phyloP scores from a whole-genome alignment of 2,888 invertebrate genomes.

The Drosophila kambysellisi region DNA sequence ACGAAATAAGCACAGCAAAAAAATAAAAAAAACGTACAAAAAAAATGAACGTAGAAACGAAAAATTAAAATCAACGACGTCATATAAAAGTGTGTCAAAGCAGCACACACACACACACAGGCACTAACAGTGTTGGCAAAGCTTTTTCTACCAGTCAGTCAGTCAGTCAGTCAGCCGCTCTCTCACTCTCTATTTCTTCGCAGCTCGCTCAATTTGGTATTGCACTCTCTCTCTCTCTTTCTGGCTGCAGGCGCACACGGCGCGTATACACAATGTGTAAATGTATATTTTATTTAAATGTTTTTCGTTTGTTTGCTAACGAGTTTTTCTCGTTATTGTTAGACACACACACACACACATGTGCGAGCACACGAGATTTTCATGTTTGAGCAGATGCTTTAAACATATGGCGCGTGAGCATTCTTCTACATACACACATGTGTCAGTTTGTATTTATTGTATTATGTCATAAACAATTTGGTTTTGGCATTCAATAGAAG shows the following conservation, averaged over 20 bases:
- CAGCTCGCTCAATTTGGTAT: conserved; percentile 19
- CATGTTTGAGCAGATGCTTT: conserved; percentile 33
- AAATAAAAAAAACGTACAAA: conserved; percentile 21
- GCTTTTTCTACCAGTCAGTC: conserved; percentile 58
- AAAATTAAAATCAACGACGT: conserved; percentile 81
- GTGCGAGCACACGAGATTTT: conserved; percentile 22
- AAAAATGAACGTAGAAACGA: conserved; percentile 59
- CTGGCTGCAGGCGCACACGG: conserved; percentile 55
- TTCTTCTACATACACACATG: conserved; percentile 8
- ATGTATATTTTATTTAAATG: conserved; percentile 64
- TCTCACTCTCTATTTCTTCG: conserved; percentile 43
- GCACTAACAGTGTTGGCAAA: conserved; percentile 36
- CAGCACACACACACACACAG: conserved; percentile 52
- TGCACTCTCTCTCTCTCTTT: conserved; percentile 13
- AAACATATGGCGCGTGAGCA: conserved; percentile 63
- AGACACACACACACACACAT: conserved; percentile 9
- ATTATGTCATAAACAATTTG: conserved; percentile 74
- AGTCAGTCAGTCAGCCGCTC: conserved; percentile 27
- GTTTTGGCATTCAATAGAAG: conserved; percentile 54
- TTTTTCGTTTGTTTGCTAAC: conserved; percentile 66
- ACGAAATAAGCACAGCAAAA: conserved; percentile 37
- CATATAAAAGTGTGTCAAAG: conserved; percentile 83
- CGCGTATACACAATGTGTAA: conserved; percentile 70
- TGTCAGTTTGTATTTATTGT: conserved; percentile 33
- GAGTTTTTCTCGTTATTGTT: conserved; percentile 73